A percentile compares a stretch with the other conserved stretches of the same genome.
These are phyloP conservation scores for Bellardia pandia DNA, from an alignment of 2,888 invertebrate genomes.

Conservation along the genomic window DNA sequence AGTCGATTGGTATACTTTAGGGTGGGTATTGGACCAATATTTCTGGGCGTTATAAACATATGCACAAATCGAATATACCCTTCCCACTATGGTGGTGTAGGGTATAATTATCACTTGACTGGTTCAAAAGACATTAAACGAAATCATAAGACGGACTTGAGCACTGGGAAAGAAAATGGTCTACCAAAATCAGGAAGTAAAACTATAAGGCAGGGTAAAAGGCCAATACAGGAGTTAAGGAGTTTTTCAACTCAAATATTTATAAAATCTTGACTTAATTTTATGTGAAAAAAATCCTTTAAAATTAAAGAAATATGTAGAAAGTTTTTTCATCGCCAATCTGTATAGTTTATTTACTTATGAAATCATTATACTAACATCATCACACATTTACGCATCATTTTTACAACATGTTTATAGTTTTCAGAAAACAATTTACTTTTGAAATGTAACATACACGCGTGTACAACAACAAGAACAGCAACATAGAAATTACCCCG, in stretches of 20 bases:
- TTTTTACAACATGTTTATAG: slow-evolving; percentile 36
- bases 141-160: too few relatives aligned
- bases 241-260: not conserved
- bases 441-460: not conserved
- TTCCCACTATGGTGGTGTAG: too few relatives aligned
- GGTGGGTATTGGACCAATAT: too few relatives aligned
- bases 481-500: slow-evolving; percentile 45
- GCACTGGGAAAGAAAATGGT: too few relatives aligned
- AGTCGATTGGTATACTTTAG: too few relatives aligned
- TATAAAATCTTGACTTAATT: not conserved
- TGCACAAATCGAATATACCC: too few relatives aligned
- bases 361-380: slow-evolving; percentile 17
- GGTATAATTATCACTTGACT: too few relatives aligned
- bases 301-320: not conserved
- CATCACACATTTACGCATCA: slow-evolving; percentile 43
- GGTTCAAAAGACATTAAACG: too few relatives aligned
- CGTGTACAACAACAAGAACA: not conserved
- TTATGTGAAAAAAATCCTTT: not conserved
- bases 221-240: too few relatives aligned
- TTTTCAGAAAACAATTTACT: slow-evolving; percentile 46
- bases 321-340: not conserved
- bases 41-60: too few relatives aligned
- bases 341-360: not conserved
- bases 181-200: too few relatives aligned
- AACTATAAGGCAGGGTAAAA: too few relatives aligned